A percentile compares a stretch with the other conserved stretches of the same genome.
Conservation (phyloP, 2,888 invertebrate genomes). For the Apocheima hispidaria region DNA sequence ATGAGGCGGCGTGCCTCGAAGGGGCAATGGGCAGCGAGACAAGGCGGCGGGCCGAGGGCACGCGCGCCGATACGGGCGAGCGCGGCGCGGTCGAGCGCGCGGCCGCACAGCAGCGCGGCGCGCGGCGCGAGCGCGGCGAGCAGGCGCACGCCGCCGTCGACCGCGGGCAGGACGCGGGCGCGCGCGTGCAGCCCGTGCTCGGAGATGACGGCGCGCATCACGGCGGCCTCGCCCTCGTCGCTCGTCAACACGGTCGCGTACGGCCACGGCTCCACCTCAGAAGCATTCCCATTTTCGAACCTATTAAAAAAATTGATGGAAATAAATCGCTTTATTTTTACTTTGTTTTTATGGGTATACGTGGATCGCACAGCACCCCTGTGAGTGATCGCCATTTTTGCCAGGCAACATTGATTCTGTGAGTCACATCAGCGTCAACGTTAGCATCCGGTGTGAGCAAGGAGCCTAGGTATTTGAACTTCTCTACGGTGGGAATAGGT, state of each 20-base stretch:
- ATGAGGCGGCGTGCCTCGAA: conserved; percentile 72
- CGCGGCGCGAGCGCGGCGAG: conserved; percentile 44
- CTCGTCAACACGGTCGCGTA: conserved; percentile 63
- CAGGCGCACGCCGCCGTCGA: conserved; percentile 33
- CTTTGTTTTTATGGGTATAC: too few species aligned
- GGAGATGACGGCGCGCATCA: conserved; percentile 51
- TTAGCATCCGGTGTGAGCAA: too few species aligned
- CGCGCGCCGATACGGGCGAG: conserved; percentile 32
- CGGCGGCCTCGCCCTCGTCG: conserved; percentile 55
- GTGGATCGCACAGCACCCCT: too few species aligned
- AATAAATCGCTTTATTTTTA: too few species aligned
- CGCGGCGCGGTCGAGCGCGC: conserved; percentile 48
- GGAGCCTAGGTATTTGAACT: too few species aligned
- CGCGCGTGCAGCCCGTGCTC: conserved; percentile 51
- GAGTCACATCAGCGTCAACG: too few species aligned
- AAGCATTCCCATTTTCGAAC: conserved; percentile 61
- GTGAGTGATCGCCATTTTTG: too few species aligned
- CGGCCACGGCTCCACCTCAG: conserved; percentile 54
- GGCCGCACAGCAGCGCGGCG: conserved; percentile 57
- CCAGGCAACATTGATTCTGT: too few species aligned
- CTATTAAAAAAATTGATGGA: neutral
- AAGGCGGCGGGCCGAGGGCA: conserved; percentile 67
- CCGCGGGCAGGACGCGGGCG: conserved; percentile 44
- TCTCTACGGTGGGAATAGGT: too few species aligned
- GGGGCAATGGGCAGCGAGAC: conserved; percentile 58